These are phyloP conservation scores for Apteryx mantelli DNA, from an alignment of 2,113 vertebrate genomes.

Conservation along the genomic window DNA sequence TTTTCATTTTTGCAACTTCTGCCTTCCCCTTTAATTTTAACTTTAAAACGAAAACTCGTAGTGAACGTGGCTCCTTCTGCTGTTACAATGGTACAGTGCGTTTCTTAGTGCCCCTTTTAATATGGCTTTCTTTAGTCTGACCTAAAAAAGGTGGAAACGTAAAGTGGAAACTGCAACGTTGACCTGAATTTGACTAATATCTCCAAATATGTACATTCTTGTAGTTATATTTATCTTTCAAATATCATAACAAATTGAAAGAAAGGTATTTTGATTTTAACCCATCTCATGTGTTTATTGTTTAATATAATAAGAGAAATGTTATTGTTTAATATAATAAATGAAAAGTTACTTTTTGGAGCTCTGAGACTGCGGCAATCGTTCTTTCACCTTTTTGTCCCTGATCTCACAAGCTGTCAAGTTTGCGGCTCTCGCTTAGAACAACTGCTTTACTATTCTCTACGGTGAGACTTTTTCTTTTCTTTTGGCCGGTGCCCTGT, in stretches of 20 bases:
- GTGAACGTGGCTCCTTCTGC: background rate
- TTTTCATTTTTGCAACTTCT: constrained; percentile 41
- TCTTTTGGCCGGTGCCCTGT: background rate
- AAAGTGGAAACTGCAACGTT: constrained; percentile 15
- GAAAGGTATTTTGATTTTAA: constrained; percentile 78
- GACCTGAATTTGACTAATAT: constrained; percentile 74
- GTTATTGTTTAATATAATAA: constrained; percentile 81
- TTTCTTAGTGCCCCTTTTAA: background rate
- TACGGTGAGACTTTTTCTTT: background rate
- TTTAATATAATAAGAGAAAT: constrained; percentile 83
- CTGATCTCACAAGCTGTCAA: background rate
- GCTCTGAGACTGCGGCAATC: background rate
- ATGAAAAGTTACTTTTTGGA: constrained; percentile 71
- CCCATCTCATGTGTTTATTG: constrained; percentile 79
- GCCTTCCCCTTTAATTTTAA: background rate
- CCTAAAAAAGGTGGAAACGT: constrained; percentile 14
- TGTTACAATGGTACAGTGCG: background rate
- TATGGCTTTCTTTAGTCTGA: background rate
- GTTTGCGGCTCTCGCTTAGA: background rate
- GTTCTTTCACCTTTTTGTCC: background rate
- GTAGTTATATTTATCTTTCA: constrained; percentile 78
- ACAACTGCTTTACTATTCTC: rapidly evolving
- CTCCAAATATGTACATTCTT: constrained; percentile 76
- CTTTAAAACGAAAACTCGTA: background rate
- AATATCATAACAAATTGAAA: constrained; percentile 64